These are phyloP conservation scores for Drosophila lutescens DNA, from an alignment of 2,888 invertebrate genomes.

Conservation along the genomic window DNA sequence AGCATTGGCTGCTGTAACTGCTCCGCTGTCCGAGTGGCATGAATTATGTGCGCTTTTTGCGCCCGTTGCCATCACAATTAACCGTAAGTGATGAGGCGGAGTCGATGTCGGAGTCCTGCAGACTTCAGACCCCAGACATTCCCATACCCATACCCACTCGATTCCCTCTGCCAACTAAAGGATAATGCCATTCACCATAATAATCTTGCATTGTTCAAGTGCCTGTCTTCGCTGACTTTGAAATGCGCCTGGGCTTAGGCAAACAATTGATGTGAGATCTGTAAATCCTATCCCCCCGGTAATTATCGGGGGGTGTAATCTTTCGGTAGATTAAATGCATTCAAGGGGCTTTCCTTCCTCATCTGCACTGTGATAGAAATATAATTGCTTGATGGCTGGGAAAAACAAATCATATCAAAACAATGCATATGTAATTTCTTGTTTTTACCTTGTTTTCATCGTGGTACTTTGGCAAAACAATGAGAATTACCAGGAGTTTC, in stretches of 20 bases:
- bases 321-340: neutral
- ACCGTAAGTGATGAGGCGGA: constrained; percentile 62
- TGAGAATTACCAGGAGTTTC: no score
- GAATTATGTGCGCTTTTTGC: constrained; percentile 63
- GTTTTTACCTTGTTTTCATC: no score
- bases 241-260: neutral
- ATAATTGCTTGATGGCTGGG: no score
- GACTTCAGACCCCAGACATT: neutral
- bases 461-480: no score
- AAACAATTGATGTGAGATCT: neutral
- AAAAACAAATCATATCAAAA: no score
- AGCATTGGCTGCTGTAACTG: constrained; percentile 40
- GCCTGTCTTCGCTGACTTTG: neutral
- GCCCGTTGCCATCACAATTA: constrained; percentile 55
- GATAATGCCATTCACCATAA: neutral
- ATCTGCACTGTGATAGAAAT: neutral
- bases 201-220: constrained; percentile 1
- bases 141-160: neutral
- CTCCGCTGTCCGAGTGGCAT: constrained; percentile 38
- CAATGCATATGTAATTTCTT: no score
- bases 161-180: neutral
- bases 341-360: neutral
- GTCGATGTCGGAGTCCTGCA: constrained; percentile 7
- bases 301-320: neutral
- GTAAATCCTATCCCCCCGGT: neutral